Percentiles rank a stretch among this genome's conserved stretches.
Evolutionary conservation across 1,140 invertebrate species (phyloP).

Genomic region (Lordiphosa clarofinis): DNA sequence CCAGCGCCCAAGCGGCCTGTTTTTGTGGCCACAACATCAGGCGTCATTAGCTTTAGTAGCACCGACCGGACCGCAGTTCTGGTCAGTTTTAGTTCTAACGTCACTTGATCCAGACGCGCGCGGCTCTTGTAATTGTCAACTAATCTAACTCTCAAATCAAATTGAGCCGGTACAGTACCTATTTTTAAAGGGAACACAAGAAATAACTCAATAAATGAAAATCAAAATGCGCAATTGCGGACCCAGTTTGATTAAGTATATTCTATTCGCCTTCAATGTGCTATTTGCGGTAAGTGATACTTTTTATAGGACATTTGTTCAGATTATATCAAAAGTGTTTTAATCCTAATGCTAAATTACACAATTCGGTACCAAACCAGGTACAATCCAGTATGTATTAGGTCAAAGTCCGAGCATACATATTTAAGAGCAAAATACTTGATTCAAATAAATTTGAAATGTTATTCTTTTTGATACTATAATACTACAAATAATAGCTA

Average conservation of each 20-base stretch:
- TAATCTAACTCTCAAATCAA: constrained; percentile 3
- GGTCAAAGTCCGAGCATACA: too few relatives aligned
- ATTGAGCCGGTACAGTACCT: not conserved
- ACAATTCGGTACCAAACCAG: too few relatives aligned
- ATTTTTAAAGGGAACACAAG: constrained; percentile 1
- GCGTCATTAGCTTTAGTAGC: constrained; percentile 36
- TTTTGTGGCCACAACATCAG: constrained; percentile 38
- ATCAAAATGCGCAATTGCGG: constrained; percentile 82
- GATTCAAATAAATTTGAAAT: too few relatives aligned
- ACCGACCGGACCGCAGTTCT: not conserved
- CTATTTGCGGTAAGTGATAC: constrained; percentile 85
- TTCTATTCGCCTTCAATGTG: constrained; percentile 87
- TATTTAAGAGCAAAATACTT: too few relatives aligned
- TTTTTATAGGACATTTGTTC: too few relatives aligned
- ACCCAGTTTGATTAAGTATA: constrained; percentile 85
- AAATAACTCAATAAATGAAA: constrained; percentile 31
- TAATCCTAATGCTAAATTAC: too few relatives aligned
- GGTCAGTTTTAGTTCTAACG: constrained; percentile 45
- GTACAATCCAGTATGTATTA: too few relatives aligned
- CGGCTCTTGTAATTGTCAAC: constrained; percentile 2
- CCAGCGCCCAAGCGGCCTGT: constrained; percentile 8
- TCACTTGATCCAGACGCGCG: constrained; percentile 32
- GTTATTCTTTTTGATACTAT: too few relatives aligned
- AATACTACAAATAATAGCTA: too few relatives aligned
- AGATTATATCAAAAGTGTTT: too few relatives aligned